Conservation (phyloP, 2,888 invertebrate species). For the Acrobasis suavella region DNA sequence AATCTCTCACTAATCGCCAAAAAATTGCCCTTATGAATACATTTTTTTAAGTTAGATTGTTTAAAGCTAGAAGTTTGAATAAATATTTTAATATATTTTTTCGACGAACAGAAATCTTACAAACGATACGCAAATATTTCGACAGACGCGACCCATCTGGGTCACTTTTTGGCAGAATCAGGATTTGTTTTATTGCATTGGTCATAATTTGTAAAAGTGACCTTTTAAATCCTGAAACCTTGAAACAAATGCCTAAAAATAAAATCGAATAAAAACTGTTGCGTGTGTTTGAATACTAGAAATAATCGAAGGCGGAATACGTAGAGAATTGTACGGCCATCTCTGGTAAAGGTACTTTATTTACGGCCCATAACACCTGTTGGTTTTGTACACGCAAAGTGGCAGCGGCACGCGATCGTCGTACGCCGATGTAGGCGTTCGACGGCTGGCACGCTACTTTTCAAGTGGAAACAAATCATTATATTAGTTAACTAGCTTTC, state of each 20-base stretch:
- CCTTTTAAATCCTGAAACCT: background rate
- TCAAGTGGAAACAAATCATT: background rate
- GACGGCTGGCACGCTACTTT: background rate
- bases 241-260: background rate
- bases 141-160: too few relatives aligned
- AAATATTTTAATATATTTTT: too few relatives aligned
- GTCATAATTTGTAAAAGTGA: too few relatives aligned
- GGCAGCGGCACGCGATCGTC: background rate
- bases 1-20: too few relatives aligned
- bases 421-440: background rate
- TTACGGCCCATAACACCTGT: slow-evolving; percentile 14
- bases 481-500: background rate
- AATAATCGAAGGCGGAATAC: slow-evolving; percentile 4
- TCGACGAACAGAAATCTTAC: too few relatives aligned
- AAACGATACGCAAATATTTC: too few relatives aligned
- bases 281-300: slow-evolving; percentile 3
- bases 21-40: too few relatives aligned
- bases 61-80: too few relatives aligned
- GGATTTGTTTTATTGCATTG: too few relatives aligned
- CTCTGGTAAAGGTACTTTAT: slow-evolving; percentile 2
- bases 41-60: too few relatives aligned
- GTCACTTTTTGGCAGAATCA: too few relatives aligned
- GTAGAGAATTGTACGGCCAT: background rate
- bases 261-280: background rate
- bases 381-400: slow-evolving; percentile 13